Evolutionary conservation across 2,888 invertebrate species (phyloP).

Genomic region (Xylota segnis): DNA sequence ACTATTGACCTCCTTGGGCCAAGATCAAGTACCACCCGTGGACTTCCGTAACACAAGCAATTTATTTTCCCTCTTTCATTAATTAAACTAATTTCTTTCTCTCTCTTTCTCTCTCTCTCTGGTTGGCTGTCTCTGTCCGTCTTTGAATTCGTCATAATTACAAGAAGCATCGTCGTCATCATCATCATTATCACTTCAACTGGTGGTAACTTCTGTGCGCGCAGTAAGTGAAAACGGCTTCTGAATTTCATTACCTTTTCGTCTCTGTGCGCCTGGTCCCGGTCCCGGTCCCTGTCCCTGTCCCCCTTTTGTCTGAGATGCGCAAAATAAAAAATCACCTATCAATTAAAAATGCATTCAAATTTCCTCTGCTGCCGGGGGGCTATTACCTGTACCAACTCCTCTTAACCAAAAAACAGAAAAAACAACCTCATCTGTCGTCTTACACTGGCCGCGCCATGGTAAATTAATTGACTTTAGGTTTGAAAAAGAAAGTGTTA

Average conservation of each 20-base stretch:
- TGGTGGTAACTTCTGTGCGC: conserved; percentile 52
- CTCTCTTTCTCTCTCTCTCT: conserved; percentile 10
- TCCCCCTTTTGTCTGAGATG: conserved; percentile 21
- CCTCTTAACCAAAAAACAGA: neutral
- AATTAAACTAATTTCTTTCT: conserved; percentile 45
- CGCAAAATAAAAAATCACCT: conserved; percentile 58
- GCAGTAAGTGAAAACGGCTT: conserved; percentile 65
- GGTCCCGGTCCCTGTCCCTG: too few relatives aligned
- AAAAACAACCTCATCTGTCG: neutral
- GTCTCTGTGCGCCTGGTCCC: too few relatives aligned
- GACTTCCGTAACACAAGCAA: conserved; percentile 44
- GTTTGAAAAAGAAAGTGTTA: conserved; percentile 76
- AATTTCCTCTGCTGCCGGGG: conserved; percentile 44
- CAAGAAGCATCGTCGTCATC: conserved; percentile 62
- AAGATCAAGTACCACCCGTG: conserved; percentile 37
- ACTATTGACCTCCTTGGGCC: conserved; percentile 31
- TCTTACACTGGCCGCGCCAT: conserved; percentile 27
- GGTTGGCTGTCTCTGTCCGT: neutral
- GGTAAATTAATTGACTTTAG: conserved; percentile 71
- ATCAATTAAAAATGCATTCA: conserved; percentile 74
- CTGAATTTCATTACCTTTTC: conserved; percentile 59
- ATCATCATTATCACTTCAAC: conserved; percentile 66
- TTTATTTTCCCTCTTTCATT: conserved; percentile 45
- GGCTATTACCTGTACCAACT: conserved; percentile 46
- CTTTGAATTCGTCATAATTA: conserved; percentile 68